Base-by-base conservation (phyloP, 2,797 vertebrate species). In the Clamator glandarius region DNA sequence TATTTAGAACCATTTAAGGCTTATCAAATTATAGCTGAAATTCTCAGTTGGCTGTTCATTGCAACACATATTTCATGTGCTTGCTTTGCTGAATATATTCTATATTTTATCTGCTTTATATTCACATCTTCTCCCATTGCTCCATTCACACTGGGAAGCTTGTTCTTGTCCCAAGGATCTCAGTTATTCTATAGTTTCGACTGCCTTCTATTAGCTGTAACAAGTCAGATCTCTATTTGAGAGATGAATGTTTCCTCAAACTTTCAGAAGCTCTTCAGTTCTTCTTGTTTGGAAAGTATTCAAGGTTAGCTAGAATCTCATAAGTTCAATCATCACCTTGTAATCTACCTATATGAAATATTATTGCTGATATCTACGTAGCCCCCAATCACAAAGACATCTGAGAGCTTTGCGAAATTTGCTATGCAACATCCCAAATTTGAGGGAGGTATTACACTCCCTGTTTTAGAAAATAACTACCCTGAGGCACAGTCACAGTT, bases 31-130 rank as follows among this genome's bases (percentile, higher is more conserved):
- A 62, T 33, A 21, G 23, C 64, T 88, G 26, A 84, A 95, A 83
- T 67, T 58, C 58, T 83, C 50, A 62, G 15, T 1, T 78, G 8
- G 25, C 25, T 81, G 17, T 62, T 93, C 62, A 67, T 29, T 36
- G 19, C 31, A 75, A 66, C 68, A 7, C 39, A 39, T 73, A 84
- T 72, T 92, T 93, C 61, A 55, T 36, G 35, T 35, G n/a, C 0
- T 66, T 36, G 61, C 85, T 90, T 84, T 87, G 57, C 36, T 39
- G 39, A 39, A 39, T 39, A 39, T 39, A 39, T 7, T 84, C 52
- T 67, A 48, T 69, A 57, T 92, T 95, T 87, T 84, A 24, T 39
- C 89, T 73, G 33, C 16, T 89, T 86, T 70, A 35, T 76, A 67
- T 76, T 84, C 36, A 42, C 23, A 42, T 81, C 44, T 74, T 85